These are phyloP conservation scores for Brachionus paranguensis DNA, from an alignment of 1,140 invertebrate species.

Conservation along the genomic window DNA sequence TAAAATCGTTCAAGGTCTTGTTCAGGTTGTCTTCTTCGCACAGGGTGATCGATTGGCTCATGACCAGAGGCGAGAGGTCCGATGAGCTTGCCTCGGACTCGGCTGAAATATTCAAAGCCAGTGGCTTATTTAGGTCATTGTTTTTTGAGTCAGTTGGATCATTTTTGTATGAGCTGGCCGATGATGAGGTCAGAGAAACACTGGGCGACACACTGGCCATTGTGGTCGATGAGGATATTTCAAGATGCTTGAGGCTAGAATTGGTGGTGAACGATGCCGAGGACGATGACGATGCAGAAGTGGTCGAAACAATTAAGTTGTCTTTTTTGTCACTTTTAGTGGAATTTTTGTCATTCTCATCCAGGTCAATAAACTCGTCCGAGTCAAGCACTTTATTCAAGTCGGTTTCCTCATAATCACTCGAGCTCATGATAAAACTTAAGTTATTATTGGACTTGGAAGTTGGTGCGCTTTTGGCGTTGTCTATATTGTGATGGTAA, in stretches of 20 bases:
- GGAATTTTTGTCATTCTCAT: conserved; percentile 7
- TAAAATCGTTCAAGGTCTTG: neutral
- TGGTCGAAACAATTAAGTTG: conserved; percentile 8
- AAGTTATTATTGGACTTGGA: conserved; percentile 23
- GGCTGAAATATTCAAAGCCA: neutral
- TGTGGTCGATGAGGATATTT: conserved; percentile 9
- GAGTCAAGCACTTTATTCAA: conserved; percentile 32
- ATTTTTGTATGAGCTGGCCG: neutral
- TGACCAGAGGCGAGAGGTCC: neutral
- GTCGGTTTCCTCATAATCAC: conserved; percentile 34
- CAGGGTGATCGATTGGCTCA: conserved; percentile 13
- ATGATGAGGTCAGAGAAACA: conserved; percentile 7
- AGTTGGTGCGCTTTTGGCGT: too few relatives aligned
- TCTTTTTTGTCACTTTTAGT: neutral
- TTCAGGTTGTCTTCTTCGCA: conserved; percentile 16
- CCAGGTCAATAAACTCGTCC: conserved; percentile 11
- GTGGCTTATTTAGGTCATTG: neutral
- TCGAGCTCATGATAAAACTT: conserved; percentile 23
- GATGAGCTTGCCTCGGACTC: neutral
- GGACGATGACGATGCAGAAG: neutral
- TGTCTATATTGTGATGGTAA: neutral
- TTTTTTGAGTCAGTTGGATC: neutral
- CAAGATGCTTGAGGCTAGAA: conserved; percentile 9
- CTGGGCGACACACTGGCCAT: conserved; percentile 13
- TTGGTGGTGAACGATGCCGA: neutral